These are phyloP conservation scores for Eira barbara DNA, from an alignment of 2,113 vertebrate species.

Conservation along the genomic window DNA sequence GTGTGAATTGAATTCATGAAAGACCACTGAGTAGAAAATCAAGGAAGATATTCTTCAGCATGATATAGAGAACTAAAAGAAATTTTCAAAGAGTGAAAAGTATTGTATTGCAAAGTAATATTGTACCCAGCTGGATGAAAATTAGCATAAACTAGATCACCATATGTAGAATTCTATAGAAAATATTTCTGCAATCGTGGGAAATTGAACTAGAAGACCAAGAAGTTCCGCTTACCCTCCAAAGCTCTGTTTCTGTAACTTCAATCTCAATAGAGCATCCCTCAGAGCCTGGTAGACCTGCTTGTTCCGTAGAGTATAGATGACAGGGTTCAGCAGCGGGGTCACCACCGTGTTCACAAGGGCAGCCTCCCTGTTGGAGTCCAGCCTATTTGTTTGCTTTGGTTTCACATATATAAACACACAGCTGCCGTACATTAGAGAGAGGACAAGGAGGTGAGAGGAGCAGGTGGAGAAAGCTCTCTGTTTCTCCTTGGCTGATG, in stretches of 20 bases:
- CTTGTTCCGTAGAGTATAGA: not conserved
- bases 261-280: not conserved
- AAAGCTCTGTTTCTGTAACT: not conserved
- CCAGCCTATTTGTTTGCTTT: no score
- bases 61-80: not conserved
- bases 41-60: not conserved
- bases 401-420: not conserved
- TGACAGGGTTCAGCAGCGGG: no score
- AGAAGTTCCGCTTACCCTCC: not conserved
- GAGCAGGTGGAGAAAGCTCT: not conserved
- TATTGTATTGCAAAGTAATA: not conserved
- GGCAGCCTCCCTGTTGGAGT: no score
- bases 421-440: not conserved
- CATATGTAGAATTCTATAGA: not conserved
- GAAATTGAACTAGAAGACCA: not conserved
- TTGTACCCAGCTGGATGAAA: not conserved
- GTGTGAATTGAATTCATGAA: not conserved
- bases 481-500: not conserved
- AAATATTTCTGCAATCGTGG: not conserved
- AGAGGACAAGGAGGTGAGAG: not conserved
- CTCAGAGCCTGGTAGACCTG: constrained; percentile 41
- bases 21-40: not conserved
- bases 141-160: no score
- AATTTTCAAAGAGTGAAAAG: not conserved
- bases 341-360: no score